phyloP scores from a whole-genome alignment of 2,888 invertebrate genomes.

The Anticlea derivata region DNA sequence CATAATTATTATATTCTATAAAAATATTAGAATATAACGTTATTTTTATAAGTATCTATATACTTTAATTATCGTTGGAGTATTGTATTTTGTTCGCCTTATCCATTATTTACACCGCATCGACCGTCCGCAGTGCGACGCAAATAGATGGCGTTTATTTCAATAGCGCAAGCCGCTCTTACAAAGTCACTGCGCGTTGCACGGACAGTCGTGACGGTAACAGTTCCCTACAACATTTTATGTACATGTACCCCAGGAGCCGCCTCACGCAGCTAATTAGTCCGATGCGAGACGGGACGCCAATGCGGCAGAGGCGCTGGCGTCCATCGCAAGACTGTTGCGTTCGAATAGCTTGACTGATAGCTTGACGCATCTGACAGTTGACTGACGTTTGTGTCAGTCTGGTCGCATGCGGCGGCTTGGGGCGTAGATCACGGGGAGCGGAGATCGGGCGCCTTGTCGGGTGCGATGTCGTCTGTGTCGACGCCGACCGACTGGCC shows the following conservation, averaged over 20 bases:
- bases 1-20: constrained; percentile 80
- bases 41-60: constrained; percentile 64
- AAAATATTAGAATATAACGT: constrained; percentile 80
- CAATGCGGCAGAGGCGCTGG: constrained; percentile 78
- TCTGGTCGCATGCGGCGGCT: constrained; percentile 40
- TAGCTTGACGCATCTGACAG: constrained; percentile 26
- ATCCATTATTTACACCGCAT: constrained; percentile 51
- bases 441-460: constrained; percentile 74
- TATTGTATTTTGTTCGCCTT: constrained; percentile 70
- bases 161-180: constrained; percentile 42
- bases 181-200: constrained; percentile 53
- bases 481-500: constrained; percentile 58
- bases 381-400: constrained; percentile 30
- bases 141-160: constrained; percentile 47
- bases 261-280: constrained; percentile 35
- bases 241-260: constrained; percentile 57
- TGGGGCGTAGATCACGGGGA: constrained; percentile 68
- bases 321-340: constrained; percentile 66
- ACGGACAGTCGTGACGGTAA: constrained; percentile 50
- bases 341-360: constrained; percentile 23
- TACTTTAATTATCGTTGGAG: constrained; percentile 73
- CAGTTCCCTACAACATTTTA: constrained; percentile 59
- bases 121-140: constrained; percentile 42
- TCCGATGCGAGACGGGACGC: constrained; percentile 73
- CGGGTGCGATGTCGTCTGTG: constrained; percentile 71